A percentile compares a stretch with the other conserved stretches of the same genome.
These are phyloP conservation scores for Pristionchus maxplancki DNA, from an alignment of 2,888 invertebrate species.

Conservation along the genomic window DNA sequence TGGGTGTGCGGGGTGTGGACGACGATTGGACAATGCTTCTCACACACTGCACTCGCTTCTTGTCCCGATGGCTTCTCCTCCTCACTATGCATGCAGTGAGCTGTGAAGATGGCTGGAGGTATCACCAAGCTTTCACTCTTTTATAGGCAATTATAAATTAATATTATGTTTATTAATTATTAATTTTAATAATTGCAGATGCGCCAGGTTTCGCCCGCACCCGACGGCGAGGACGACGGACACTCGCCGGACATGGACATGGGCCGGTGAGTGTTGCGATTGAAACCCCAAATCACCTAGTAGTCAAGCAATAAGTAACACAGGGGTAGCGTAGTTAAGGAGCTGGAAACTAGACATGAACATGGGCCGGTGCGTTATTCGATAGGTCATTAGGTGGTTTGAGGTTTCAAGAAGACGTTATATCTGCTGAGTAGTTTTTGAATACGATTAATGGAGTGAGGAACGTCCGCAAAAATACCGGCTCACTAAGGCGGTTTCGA, in stretches of 20 bases:
- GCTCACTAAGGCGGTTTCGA: background rate
- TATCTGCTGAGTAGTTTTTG: no score
- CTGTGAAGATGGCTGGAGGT: background rate
- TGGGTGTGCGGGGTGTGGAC: background rate
- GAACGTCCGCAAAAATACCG: background rate
- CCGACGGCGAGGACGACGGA: slow-evolving; percentile 50
- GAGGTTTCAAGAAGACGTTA: background rate
- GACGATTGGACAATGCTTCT: background rate
- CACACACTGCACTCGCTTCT: background rate
- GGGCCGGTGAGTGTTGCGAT: background rate
- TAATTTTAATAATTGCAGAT: slow-evolving; percentile 51
- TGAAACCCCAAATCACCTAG: no score
- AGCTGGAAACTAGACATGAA: no score
- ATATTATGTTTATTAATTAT: background rate
- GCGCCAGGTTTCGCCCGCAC: slow-evolving; percentile 58
- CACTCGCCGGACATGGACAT: slow-evolving; percentile 23
- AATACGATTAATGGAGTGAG: background rate
- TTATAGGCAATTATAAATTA: background rate
- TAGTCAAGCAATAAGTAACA: no score
- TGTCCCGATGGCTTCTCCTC: background rate
- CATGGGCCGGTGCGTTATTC: background rate
- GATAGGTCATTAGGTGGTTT: background rate
- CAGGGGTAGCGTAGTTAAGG: no score
- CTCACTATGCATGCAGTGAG: slow-evolving; percentile 29
- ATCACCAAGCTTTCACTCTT: background rate